phyloP scores from a whole-genome alignment of 2,797 vertebrate genomes.

The Knipowitschia caucasica region DNA sequence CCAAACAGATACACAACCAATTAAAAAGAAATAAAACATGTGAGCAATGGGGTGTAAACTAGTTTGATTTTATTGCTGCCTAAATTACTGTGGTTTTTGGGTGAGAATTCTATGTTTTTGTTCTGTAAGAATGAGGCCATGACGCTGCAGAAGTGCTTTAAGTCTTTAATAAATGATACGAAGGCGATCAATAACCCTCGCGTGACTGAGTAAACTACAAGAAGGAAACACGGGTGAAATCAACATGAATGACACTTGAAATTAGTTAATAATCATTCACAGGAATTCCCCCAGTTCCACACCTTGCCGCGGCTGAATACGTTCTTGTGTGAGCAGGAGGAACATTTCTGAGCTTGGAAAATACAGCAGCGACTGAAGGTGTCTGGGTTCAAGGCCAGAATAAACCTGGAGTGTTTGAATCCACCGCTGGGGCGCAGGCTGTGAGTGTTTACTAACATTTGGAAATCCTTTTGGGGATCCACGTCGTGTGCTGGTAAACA shows the following conservation, averaged over 20 bases:
- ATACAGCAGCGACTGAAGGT: conserved; percentile 1
- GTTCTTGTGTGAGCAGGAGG: conserved; percentile 1
- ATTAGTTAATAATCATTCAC: not conserved
- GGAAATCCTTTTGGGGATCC: not conserved
- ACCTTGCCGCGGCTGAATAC: conserved; percentile 1
- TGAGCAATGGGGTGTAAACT: too few relatives aligned
- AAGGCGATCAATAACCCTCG: too few relatives aligned
- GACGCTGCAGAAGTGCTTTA: too few relatives aligned
- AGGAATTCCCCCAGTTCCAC: conserved; percentile 1
- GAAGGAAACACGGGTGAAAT: not conserved
- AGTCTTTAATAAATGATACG: too few relatives aligned
- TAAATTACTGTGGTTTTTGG: too few relatives aligned
- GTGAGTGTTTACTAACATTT: conserved; percentile 7
- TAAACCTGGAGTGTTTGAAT: not conserved
- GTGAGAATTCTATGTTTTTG: too few relatives aligned
- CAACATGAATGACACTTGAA: not conserved
- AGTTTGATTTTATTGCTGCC: too few relatives aligned
- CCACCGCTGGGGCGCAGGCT: not conserved
- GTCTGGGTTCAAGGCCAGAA: conserved; percentile 6
- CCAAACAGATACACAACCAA: too few relatives aligned
- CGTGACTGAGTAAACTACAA: not conserved
- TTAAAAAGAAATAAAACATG: too few relatives aligned
- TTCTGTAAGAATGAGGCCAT: too few relatives aligned
- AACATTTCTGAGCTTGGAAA: conserved; percentile 2
- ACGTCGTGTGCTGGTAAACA: not conserved